Evolutionary conservation across 2,888 invertebrate genomes (phyloP).

Genomic region (Caradrina clavipalpis): DNA sequence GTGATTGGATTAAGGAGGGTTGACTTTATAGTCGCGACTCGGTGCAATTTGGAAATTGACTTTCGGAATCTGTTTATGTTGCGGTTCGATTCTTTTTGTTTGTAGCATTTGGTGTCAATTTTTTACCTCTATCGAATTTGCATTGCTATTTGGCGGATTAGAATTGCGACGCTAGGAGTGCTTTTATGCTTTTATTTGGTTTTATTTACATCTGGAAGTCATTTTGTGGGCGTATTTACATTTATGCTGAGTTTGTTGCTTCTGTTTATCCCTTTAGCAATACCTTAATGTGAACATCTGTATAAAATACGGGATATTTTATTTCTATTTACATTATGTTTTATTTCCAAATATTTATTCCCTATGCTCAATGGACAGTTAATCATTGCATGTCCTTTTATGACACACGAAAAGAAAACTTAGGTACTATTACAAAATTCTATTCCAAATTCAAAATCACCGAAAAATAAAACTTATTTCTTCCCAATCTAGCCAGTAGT

Average conservation of each 20-base stretch:
- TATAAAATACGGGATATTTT: neutral
- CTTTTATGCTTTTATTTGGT: constrained; percentile 48
- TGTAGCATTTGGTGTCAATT: constrained; percentile 81
- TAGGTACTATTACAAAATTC: neutral
- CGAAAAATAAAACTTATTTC: constrained; percentile 45
- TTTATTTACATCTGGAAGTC: constrained; percentile 55
- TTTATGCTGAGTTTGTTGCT: constrained; percentile 15
- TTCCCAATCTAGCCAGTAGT: constrained; percentile 38
- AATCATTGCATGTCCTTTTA: no score
- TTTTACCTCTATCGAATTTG: constrained; percentile 79
- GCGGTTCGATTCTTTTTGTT: constrained; percentile 82
- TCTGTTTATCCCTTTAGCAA: neutral
- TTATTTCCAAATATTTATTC: no score
- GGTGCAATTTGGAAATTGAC: constrained; percentile 90
- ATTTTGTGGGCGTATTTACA: constrained; percentile 25
- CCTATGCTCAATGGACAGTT: no score
- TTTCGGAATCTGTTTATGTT: constrained; percentile 87
- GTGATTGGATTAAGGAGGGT: constrained; percentile 90
- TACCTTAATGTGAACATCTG: neutral
- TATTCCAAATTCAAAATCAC: constrained; percentile 30
- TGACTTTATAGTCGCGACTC: constrained; percentile 88
- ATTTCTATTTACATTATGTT: no score
- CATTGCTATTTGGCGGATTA: constrained; percentile 74
- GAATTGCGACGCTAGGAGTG: constrained; percentile 53
- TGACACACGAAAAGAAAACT: no score